phyloP scores from a whole-genome alignment of 2,888 invertebrate genomes.

The Agrochola lota region DNA sequence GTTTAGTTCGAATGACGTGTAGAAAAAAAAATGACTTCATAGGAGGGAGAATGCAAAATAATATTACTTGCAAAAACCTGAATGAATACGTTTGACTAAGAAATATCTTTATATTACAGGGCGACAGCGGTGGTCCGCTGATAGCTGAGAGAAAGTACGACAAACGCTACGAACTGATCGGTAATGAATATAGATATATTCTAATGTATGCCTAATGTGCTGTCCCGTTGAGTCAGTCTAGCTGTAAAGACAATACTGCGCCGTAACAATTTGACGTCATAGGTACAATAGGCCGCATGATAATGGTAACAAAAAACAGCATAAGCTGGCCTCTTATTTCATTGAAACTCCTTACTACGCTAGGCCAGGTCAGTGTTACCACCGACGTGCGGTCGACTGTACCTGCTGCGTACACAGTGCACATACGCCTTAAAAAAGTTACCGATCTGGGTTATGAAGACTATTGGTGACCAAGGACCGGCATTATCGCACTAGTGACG shows the following conservation, averaged over 20 bases:
- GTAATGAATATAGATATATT: constrained; percentile 80
- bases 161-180: constrained; percentile 95
- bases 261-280: background rate
- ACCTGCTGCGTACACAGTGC: background rate
- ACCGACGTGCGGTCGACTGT: background rate
- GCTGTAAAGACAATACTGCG: constrained; percentile 19
- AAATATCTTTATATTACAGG: constrained; percentile 87
- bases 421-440: background rate
- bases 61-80: background rate
- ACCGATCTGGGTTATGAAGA: no score
- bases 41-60: background rate
- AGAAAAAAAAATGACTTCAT: background rate
- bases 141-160: constrained; percentile 92
- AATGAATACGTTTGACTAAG: constrained; percentile 13
- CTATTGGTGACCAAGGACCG: no score
- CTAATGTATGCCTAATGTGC: constrained; percentile 30
- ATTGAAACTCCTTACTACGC: background rate
- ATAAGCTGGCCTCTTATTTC: background rate
- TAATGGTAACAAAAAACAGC: no score
- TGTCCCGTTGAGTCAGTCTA: constrained; percentile 32
- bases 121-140: constrained; percentile 95
- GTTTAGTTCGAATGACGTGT: background rate
- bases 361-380: background rate
- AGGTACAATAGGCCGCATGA: background rate
- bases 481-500: no score